Percentiles rank a stretch among this genome's conserved stretches.
Evolutionary conservation across 1,140 invertebrate species (phyloP).

Genomic region (Platyscapa corneri): DNA sequence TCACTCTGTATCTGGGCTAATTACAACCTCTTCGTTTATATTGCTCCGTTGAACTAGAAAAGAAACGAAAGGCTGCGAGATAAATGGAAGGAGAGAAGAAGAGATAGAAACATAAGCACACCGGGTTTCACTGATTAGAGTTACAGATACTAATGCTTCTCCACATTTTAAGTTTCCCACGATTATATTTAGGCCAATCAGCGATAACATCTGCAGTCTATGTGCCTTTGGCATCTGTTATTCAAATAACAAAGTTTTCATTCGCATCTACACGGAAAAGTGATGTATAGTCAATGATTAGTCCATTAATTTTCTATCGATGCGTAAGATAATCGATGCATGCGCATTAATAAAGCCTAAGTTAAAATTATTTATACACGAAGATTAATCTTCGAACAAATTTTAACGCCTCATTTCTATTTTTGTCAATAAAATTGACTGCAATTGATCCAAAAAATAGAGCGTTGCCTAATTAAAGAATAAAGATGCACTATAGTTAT

Average conservation of each 20-base stretch:
- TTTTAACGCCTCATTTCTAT: too few relatives aligned
- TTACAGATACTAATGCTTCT: background rate
- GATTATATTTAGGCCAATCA: slow-evolving; percentile 1
- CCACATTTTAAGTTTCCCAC: background rate
- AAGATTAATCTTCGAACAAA: too few relatives aligned
- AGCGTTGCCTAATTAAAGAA: too few relatives aligned
- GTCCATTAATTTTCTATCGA: background rate
- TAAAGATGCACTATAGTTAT: too few relatives aligned
- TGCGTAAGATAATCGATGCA: too few relatives aligned
- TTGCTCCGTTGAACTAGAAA: background rate
- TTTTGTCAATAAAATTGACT: too few relatives aligned
- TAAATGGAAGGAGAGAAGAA: background rate
- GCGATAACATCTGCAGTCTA: background rate
- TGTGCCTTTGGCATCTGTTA: background rate
- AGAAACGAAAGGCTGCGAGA: background rate
- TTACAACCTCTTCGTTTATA: slow-evolving; percentile 10
- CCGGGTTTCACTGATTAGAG: slow-evolving; percentile 14
- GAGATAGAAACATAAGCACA: background rate
- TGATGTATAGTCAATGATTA: background rate
- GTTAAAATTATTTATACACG: too few relatives aligned
- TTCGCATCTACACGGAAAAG: background rate
- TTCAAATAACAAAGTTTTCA: background rate
- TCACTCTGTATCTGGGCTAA: background rate
- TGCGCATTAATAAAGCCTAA: too few relatives aligned
- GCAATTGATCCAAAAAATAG: too few relatives aligned